A percentile compares a stretch with the other conserved stretches of the same genome.
Conservation (phyloP, 2,113 vertebrate species). For the Pipra filicauda region DNA sequence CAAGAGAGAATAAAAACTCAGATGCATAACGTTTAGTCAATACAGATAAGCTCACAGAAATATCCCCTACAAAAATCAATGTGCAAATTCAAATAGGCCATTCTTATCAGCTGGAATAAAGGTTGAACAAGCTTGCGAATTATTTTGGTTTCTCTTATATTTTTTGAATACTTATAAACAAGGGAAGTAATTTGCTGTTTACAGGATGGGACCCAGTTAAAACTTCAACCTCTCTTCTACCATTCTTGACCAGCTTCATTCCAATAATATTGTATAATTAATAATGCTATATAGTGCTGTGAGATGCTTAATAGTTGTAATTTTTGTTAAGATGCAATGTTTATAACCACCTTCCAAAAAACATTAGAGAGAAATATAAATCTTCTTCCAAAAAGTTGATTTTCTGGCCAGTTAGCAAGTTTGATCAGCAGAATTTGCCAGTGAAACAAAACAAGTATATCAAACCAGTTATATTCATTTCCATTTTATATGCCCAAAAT, state of each 20-base stretch:
- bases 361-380: neutral
- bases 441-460: neutral
- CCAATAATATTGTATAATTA: neutral
- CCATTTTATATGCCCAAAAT: neutral
- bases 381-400: neutral
- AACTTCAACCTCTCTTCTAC: neutral
- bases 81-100: neutral
- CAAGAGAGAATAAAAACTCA: conserved; percentile 1
- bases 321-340: neutral
- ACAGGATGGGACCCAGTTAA: neutral
- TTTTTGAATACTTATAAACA: neutral
- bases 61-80: conserved; percentile 36
- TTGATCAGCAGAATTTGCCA: neutral
- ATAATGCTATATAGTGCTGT: neutral
- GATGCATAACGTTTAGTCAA: conserved; percentile 26
- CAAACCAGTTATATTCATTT: neutral
- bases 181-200: neutral
- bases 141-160: neutral
- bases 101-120: conserved; percentile 3
- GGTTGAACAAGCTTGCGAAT: neutral
- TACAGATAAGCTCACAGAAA: conserved; percentile 25
- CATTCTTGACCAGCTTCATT: neutral
- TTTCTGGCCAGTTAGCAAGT: neutral
- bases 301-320: neutral
- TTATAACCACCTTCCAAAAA: neutral